Conservation (phyloP, 2,797 vertebrate genomes). For the Margarornis squamiger region DNA sequence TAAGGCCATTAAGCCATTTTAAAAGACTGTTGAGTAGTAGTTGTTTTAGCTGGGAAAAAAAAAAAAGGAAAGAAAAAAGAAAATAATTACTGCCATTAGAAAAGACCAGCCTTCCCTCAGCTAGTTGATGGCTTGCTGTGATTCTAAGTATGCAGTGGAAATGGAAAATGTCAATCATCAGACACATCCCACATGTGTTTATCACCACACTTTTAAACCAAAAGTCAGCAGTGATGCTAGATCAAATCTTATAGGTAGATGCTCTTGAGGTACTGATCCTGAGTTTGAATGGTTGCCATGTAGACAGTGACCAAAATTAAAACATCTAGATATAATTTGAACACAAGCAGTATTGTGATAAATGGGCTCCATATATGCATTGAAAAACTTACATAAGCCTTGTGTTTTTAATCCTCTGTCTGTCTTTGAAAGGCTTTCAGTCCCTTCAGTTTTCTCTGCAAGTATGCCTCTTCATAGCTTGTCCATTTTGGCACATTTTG, state of each 20-base stretch:
- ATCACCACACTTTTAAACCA: background rate
- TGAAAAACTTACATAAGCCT: background rate
- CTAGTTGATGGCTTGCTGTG: background rate
- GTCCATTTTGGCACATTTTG: slow-evolving; percentile 23
- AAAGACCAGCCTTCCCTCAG: background rate
- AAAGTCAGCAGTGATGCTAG: background rate
- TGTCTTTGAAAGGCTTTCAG: background rate
- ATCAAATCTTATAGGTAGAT: background rate
- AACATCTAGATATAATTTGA: background rate
- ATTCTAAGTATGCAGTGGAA: background rate
- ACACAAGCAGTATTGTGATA: background rate
- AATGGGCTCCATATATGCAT: background rate
- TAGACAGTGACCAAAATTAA: background rate
- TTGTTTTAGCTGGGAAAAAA: background rate
- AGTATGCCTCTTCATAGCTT: background rate
- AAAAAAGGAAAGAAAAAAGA: background rate
- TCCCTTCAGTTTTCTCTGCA: background rate
- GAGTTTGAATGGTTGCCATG: background rate
- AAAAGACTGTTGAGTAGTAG: background rate
- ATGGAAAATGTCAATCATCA: background rate
- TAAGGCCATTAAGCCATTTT: background rate
- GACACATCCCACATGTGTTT: background rate
- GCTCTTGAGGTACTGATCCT: background rate
- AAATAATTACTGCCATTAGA: background rate
- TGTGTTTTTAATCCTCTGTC: background rate